A percentile compares a stretch with the other conserved stretches of the same genome.
Conservation (phyloP, 2,888 invertebrate genomes). For the Acanthoscelides obtectus region DNA sequence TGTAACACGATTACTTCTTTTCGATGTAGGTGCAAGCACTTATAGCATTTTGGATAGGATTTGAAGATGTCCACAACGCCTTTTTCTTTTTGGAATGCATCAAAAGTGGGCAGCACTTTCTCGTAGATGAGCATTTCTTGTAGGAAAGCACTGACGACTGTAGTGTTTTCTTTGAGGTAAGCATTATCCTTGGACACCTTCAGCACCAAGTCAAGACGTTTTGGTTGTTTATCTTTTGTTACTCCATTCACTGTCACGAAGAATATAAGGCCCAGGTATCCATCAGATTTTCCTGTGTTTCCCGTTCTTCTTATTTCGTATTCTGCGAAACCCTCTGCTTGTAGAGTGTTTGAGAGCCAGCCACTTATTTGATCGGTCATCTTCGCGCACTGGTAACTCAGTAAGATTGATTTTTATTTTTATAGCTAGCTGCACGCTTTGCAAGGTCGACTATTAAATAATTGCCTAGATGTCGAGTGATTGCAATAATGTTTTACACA, state of each 20-base stretch:
- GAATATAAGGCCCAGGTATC: background rate
- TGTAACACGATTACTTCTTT: conserved; percentile 19
- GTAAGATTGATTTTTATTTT: background rate
- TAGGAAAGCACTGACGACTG: background rate
- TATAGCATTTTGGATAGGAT: conserved; percentile 21
- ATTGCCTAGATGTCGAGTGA: background rate
- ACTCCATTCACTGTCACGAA: background rate
- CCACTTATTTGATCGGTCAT: background rate
- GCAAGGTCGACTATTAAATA: background rate
- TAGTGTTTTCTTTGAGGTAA: background rate
- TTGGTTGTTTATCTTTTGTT: background rate
- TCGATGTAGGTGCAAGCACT: conserved; percentile 9
- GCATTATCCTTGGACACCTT: background rate
- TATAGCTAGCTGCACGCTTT: background rate
- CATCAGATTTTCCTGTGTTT: background rate
- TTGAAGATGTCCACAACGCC: conserved; percentile 9
- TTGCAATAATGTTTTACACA: background rate
- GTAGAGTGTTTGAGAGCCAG: background rate
- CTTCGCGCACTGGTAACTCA: background rate
- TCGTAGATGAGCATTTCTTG: conserved; percentile 21
- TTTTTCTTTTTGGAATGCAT: conserved; percentile 17
- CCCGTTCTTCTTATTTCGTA: background rate
- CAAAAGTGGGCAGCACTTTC: conserved; percentile 15
- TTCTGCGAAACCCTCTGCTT: background rate
- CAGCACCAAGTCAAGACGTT: background rate